phyloP scores from a whole-genome alignment of 2,797 vertebrate genomes.

The Meriones psammophilus region DNA sequence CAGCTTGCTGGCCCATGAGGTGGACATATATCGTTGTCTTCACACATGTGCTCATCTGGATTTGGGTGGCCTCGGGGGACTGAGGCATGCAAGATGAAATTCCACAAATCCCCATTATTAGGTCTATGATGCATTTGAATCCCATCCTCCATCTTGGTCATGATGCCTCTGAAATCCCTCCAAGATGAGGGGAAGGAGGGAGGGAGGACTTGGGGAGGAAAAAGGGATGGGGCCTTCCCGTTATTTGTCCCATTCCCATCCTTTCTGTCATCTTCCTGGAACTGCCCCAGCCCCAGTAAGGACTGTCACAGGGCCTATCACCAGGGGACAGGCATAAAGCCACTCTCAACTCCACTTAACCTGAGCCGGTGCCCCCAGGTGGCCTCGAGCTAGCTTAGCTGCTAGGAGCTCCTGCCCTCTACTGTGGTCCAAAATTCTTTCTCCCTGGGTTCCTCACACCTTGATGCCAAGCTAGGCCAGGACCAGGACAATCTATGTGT shows the following conservation, averaged over 20 bases:
- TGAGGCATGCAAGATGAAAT: conserved; percentile 78
- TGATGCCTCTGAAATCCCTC: conserved; percentile 68
- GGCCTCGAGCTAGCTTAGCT: neutral
- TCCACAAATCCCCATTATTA: conserved; percentile 84
- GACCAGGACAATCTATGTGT: neutral
- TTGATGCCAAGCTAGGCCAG: neutral
- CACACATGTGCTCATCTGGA: conserved; percentile 84
- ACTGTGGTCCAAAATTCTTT: neutral
- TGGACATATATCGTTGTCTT: conserved; percentile 79
- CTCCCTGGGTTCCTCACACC: neutral
- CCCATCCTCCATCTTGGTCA: conserved; percentile 66
- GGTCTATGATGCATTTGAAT: conserved; percentile 77
- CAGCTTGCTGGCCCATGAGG: conserved; percentile 74
- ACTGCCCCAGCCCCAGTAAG: neutral
- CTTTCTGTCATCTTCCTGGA: conserved; percentile 12
- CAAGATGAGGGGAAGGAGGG: neutral
- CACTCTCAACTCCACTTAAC: neutral
- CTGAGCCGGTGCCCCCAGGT: neutral
- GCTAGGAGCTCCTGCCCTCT: neutral
- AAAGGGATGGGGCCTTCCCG: neutral
- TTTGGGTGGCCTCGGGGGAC: conserved; percentile 66
- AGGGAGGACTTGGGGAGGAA: neutral
- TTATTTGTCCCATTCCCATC: neutral
- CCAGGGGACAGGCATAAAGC: neutral
- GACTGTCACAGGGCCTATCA: neutral